Conservation (phyloP, 2,113 vertebrate species). For the Eolophus roseicapilla region DNA sequence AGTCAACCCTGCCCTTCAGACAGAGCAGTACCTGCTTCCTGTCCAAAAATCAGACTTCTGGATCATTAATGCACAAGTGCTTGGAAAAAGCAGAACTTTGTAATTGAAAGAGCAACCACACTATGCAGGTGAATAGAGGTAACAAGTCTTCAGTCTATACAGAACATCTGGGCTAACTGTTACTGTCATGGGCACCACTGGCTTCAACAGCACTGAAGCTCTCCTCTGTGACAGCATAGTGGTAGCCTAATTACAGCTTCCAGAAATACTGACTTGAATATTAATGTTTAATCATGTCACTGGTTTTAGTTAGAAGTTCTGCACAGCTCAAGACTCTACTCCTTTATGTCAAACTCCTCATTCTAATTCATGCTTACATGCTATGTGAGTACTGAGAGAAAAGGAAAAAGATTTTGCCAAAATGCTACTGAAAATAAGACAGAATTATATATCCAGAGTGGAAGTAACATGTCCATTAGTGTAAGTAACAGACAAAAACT, state of each 20-base stretch:
- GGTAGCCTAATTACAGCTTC: neutral
- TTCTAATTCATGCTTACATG: neutral
- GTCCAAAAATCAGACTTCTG: neutral
- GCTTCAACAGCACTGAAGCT: neutral
- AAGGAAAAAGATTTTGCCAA: neutral
- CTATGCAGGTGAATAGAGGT: neutral
- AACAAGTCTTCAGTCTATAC: neutral
- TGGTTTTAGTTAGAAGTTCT: constrained; percentile 2
- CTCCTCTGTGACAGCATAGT: neutral
- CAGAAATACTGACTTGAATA: neutral
- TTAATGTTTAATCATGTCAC: neutral
- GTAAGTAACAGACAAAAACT: neutral
- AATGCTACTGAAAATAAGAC: neutral
- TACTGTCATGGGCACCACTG: neutral
- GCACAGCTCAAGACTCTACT: neutral
- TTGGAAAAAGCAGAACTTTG: neutral
- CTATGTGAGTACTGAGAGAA: neutral
- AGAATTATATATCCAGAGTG: neutral
- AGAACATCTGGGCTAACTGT: neutral
- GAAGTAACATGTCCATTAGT: neutral
- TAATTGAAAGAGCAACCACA: neutral
- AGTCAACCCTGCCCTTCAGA: neutral
- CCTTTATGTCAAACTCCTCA: neutral
- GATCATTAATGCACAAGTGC: neutral
- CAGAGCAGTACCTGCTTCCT: neutral